Evolutionary conservation across 2,797 vertebrate species (phyloP).

Genomic region (Platalea minor): DNA sequence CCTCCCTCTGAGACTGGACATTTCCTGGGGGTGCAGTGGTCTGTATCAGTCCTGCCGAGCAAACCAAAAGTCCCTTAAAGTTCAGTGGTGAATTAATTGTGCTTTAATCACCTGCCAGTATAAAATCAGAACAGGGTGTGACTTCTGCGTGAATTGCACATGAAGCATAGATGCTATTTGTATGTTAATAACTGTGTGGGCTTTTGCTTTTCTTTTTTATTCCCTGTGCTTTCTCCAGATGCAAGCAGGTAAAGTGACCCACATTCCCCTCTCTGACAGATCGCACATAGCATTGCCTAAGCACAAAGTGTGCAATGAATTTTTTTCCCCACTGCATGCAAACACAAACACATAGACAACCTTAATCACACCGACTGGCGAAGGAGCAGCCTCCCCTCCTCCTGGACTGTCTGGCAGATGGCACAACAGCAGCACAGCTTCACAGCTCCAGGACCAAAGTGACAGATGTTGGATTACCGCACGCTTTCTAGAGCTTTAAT

Average conservation of each 20-base stretch:
- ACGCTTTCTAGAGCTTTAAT: conserved; percentile 23
- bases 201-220: neutral
- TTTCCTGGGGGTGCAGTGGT: neutral
- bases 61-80: neutral
- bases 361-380: neutral
- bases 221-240: neutral
- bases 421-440: conserved; percentile 16
- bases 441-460: neutral
- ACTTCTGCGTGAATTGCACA: neutral
- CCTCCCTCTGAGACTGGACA: neutral
- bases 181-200: neutral
- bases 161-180: neutral
- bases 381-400: neutral
- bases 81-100: neutral
- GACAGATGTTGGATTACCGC: neutral
- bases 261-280: neutral
- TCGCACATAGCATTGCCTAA: neutral
- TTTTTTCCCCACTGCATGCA: neutral
- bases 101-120: neutral
- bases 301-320: neutral
- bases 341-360: neutral
- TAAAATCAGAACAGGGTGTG: neutral
- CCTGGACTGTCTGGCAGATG: neutral
- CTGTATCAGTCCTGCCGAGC: neutral
- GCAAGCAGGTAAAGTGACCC: neutral